phyloP scores from a whole-genome alignment of 2,888 invertebrate species.

The Drosophila neoperkinsi region DNA sequence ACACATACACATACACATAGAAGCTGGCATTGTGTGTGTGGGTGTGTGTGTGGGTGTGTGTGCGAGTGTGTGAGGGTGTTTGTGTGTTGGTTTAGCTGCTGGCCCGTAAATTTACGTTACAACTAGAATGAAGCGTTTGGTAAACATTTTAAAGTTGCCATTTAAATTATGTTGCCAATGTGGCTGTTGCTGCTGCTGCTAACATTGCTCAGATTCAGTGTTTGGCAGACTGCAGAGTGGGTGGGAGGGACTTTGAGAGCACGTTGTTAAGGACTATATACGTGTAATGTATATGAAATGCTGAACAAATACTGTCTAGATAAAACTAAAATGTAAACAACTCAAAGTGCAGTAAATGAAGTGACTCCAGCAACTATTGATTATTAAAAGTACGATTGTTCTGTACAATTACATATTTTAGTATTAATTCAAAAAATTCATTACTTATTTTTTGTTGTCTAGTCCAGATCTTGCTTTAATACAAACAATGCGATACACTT shows the following conservation, averaged over 20 bases:
- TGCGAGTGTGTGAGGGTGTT: conserved; percentile 28
- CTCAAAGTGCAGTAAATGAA: conserved; percentile 15
- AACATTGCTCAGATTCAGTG: conserved; percentile 24
- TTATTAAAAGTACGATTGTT: not conserved
- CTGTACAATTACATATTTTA: not conserved
- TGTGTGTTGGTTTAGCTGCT: conserved; percentile 68
- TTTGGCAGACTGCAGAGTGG: not conserved
- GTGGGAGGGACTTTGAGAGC: not conserved
- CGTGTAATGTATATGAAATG: conserved; percentile 49
- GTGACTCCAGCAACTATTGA: conserved; percentile 1
- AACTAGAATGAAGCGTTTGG: conserved; percentile 77
- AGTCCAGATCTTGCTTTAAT: not conserved
- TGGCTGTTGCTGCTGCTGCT: conserved; percentile 9
- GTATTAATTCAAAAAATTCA: not conserved
- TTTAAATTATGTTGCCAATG: conserved; percentile 69
- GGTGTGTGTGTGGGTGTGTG: not conserved
- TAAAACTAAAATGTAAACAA: conserved; percentile 20
- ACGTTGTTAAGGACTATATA: conserved; percentile 15
- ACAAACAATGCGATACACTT: not conserved
- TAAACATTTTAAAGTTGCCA: conserved; percentile 79
- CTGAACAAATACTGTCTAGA: conserved; percentile 47
- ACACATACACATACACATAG: not conserved
- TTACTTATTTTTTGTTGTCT: not conserved
- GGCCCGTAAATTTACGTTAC: conserved; percentile 80
- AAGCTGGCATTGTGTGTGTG: conserved; percentile 5